phyloP scores from a whole-genome alignment of 92 coral and sea anemone species.

The Porites lobata region DNA sequence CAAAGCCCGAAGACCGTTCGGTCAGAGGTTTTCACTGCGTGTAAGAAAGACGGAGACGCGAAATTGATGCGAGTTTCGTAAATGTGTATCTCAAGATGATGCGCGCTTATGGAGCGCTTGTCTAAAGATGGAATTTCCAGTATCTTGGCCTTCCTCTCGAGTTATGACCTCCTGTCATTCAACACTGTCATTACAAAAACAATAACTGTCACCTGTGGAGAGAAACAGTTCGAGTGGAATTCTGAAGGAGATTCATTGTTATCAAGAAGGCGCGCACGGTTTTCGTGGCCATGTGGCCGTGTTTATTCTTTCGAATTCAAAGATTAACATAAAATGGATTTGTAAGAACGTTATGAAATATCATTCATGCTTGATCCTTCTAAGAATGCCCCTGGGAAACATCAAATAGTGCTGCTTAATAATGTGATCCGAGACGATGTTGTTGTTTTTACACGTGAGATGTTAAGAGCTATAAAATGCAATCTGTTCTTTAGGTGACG shows the following conservation, averaged over 20 bases:
- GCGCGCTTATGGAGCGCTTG: constrained; percentile 71
- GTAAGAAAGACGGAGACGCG: background rate
- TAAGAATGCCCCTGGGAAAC: constrained; percentile 32
- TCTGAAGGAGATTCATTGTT: constrained; percentile 18
- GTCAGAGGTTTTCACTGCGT: background rate
- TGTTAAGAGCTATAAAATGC: constrained; percentile 42
- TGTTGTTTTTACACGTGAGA: constrained; percentile 47
- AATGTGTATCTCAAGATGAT: background rate
- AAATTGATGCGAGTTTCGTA: constrained; percentile 1
- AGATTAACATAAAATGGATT: background rate
- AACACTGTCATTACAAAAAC: constrained; percentile 81
- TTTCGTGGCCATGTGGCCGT: background rate
- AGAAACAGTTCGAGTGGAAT: constrained; percentile 46
- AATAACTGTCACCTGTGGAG: constrained; percentile 71
- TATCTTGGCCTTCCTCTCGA: constrained; percentile 66
- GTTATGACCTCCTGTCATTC: constrained; percentile 88
- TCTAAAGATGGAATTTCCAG: constrained; percentile 92
- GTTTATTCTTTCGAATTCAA: background rate
- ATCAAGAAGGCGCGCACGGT: background rate
- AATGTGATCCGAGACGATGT: constrained; percentile 38
- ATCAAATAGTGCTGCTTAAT: constrained; percentile 38
- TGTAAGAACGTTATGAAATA: constrained; percentile 13
- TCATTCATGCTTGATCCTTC: constrained; percentile 35
- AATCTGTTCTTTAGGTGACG: constrained; percentile 50
- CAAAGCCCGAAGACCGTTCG: constrained; percentile 32